These are phyloP conservation scores for Otus sunia DNA, from an alignment of 2,113 vertebrate genomes.

Conservation along the genomic window DNA sequence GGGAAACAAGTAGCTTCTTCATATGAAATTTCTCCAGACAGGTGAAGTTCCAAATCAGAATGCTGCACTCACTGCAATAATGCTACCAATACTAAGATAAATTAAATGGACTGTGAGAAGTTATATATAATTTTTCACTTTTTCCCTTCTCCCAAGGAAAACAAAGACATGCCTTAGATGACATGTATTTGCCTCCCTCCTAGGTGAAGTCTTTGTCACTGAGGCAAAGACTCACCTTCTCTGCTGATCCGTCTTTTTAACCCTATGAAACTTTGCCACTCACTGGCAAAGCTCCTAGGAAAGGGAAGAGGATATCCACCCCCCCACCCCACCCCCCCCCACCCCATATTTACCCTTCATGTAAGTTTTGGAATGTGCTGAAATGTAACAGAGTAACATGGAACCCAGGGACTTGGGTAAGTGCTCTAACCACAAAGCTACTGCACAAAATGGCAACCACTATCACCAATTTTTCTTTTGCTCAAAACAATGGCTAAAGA, in stretches of 20 bases:
- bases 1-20: not conserved
- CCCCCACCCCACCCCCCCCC: fast-evolving
- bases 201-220: not conserved
- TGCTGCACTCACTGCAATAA: not conserved
- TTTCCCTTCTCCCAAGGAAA: not conserved
- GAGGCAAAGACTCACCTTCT: not conserved
- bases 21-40: not conserved
- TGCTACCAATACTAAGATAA: not conserved
- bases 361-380: not conserved
- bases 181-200: not conserved
- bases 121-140: not conserved
- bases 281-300: not conserved
- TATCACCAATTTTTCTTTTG: not conserved
- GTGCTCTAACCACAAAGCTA: not conserved
- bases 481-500: not conserved
- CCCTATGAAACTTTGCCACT: not conserved
- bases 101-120: not conserved
- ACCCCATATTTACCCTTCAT: not conserved
- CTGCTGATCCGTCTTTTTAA: not conserved
- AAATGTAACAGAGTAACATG: not conserved
- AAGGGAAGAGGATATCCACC: not conserved
- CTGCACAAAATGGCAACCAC: not conserved
- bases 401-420: not conserved
- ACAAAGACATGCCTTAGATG: not conserved
- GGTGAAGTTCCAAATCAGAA: not conserved